phyloP scores from a whole-genome alignment of 1,140 invertebrate genomes.

The Adoxophyes honmai region DNA sequence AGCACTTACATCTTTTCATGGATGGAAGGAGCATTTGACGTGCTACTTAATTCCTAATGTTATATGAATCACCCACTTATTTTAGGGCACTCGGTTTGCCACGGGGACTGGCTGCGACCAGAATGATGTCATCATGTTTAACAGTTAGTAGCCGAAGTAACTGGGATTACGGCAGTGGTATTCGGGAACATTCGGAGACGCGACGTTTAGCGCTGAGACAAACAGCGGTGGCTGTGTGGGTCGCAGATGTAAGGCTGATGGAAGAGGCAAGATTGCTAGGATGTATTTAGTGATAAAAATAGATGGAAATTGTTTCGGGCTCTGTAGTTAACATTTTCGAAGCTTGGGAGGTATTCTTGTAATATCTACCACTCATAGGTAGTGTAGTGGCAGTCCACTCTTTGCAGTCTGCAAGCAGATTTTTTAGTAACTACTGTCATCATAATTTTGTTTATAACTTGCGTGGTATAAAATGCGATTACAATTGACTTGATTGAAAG shows the following conservation, averaged over 20 bases:
- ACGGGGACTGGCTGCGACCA: too few species aligned
- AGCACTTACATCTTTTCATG: background rate
- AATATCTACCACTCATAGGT: too few species aligned
- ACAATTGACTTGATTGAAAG: background rate
- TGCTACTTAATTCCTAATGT: too few species aligned
- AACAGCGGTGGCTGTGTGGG: conserved; percentile 10
- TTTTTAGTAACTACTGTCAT: too few species aligned
- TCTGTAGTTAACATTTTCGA: background rate
- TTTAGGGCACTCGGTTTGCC: too few species aligned
- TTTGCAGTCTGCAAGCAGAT: too few species aligned
- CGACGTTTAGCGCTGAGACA: conserved; percentile 29
- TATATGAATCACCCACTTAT: background rate
- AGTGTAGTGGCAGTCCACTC: too few species aligned
- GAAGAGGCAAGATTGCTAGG: background rate
- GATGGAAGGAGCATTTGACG: background rate
- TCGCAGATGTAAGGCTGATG: background rate
- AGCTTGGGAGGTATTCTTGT: background rate
- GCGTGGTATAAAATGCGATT: background rate
- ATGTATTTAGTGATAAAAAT: background rate
- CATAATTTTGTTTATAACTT: too few species aligned
- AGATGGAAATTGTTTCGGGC: background rate
- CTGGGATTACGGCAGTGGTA: conserved; percentile 15
- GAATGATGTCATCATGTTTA: too few species aligned
- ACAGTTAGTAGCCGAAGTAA: background rate
- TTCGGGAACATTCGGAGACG: conserved; percentile 20